phyloP scores from a whole-genome alignment of 1,140 invertebrate genomes.

The Dufourea novaeangliae region DNA sequence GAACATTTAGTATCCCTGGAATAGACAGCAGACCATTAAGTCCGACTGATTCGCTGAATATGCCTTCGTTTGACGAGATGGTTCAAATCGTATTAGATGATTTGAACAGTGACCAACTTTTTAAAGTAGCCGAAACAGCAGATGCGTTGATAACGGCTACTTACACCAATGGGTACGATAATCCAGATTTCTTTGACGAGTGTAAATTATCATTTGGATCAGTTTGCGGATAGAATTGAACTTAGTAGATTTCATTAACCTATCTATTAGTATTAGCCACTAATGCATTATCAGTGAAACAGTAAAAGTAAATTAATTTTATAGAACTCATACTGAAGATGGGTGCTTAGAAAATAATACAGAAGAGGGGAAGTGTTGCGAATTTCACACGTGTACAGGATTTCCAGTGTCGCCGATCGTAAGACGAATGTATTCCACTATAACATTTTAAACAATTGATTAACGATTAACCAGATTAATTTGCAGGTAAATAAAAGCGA shows the following conservation, averaged over 20 bases:
- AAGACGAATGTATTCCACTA: conserved; percentile 11
- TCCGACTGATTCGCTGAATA: conserved; percentile 53
- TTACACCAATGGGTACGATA: conserved; percentile 28
- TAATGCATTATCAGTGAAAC: too few species aligned
- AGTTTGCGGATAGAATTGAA: conserved; percentile 47
- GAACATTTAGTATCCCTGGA: conserved; percentile 23
- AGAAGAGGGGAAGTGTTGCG: conserved; percentile 50
- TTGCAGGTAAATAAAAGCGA: conserved; percentile 42
- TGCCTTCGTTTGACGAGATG: conserved; percentile 61
- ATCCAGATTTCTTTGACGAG: conserved; percentile 29
- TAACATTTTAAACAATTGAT: not conserved
- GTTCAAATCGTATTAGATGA: conserved; percentile 69
- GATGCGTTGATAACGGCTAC: conserved; percentile 54
- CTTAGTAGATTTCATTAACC: too few species aligned
- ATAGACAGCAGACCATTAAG: conserved; percentile 49
- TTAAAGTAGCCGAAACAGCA: conserved; percentile 65
- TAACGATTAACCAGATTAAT: conserved; percentile 3
- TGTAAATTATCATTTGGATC: conserved; percentile 47
- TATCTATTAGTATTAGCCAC: too few species aligned
- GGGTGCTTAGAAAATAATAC: conserved; percentile 13
- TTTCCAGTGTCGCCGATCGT: conserved; percentile 24
- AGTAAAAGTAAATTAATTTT: not conserved
- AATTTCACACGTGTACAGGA: conserved; percentile 44
- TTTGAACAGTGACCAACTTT: conserved; percentile 65
- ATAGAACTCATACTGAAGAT: conserved; percentile 27